Conservation (phyloP, 2,797 vertebrate genomes). For the Ceyx erithaca region DNA sequence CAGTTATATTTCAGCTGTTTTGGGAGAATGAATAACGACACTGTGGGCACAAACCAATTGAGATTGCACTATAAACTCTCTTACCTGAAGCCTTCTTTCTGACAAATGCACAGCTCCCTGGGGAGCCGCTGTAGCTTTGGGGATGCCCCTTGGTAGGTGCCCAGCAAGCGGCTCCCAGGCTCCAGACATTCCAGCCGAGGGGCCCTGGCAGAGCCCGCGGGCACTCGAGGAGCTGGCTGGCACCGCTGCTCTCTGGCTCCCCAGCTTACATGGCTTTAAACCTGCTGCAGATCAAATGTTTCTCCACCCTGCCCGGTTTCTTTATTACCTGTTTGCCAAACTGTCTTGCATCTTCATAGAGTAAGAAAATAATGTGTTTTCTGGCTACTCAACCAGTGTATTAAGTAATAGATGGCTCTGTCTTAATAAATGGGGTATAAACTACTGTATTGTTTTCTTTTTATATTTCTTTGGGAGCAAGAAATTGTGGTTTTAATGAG, state of each 20-base stretch:
- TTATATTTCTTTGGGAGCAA: conserved; percentile 30
- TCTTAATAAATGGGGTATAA: conserved; percentile 66
- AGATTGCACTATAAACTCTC: conserved; percentile 52
- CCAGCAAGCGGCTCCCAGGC: not conserved
- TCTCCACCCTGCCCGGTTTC: conserved; percentile 23
- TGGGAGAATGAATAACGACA: conserved; percentile 39
- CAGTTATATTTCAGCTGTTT: not conserved
- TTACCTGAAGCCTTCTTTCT: conserved; percentile 63
- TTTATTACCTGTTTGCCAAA: conserved; percentile 39
- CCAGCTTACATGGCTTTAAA: not conserved
- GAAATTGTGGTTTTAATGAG: not conserved
- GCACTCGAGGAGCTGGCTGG: conserved; percentile 58
- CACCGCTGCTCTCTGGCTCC: not conserved
- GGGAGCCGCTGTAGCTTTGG: not conserved
- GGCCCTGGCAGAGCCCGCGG: not conserved
- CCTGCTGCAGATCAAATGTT: not conserved
- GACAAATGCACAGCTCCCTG: not conserved
- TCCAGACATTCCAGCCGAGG: conserved; percentile 51
- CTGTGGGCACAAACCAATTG: conserved; percentile 57
- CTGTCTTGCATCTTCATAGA: conserved; percentile 44
- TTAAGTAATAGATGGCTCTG: conserved; percentile 51
- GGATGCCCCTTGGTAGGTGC: not conserved
- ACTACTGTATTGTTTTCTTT: conserved; percentile 29
- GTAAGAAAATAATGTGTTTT: conserved; percentile 53
- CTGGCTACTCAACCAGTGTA: conserved; percentile 43